phyloP scores from a whole-genome alignment of 92 coral and sea anemone genomes.

The Ricordea florida region DNA sequence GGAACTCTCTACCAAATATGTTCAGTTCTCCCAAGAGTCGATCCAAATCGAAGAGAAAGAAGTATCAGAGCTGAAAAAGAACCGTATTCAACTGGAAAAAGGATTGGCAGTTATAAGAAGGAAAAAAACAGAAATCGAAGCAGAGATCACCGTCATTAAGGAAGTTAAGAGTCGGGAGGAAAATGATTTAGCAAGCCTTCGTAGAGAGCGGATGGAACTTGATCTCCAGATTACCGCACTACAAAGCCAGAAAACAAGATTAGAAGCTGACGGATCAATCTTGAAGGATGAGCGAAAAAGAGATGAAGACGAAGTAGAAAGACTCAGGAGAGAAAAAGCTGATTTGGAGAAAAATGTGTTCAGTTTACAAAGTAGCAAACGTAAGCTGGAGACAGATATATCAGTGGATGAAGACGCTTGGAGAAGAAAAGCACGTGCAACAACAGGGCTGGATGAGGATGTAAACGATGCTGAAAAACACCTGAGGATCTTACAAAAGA shows the following conservation, averaged over 20 bases:
- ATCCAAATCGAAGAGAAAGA: conserved; percentile 52
- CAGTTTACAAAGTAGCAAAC: conserved; percentile 70
- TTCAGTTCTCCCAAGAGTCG: conserved; percentile 57
- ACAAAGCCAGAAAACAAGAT: conserved; percentile 76
- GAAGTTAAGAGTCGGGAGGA: conserved; percentile 80
- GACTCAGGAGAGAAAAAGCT: conserved; percentile 66
- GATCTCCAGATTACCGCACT: conserved; percentile 70
- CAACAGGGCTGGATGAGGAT: conserved; percentile 50
- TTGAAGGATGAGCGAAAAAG: conserved; percentile 49
- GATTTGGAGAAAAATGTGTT: conserved; percentile 69
- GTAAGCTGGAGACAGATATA: conserved; percentile 64
- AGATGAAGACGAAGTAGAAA: conserved; percentile 56
- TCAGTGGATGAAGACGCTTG: conserved; percentile 65
- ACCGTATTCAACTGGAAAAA: conserved; percentile 78
- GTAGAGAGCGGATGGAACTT: conserved; percentile 76
- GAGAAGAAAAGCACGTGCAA: conserved; percentile 54
- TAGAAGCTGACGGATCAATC: conserved; percentile 65
- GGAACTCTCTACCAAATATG: conserved; percentile 12
- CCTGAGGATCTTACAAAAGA: conserved; percentile 52
- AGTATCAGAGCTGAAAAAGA: conserved; percentile 64
- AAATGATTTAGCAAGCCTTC: conserved; percentile 56
- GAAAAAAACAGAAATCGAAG: conserved; percentile 81
- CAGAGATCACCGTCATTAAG: conserved; percentile 65
- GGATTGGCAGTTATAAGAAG: conserved; percentile 64
- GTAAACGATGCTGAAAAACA: conserved; percentile 56